Percentiles rank a stretch among this genome's conserved stretches.
phyloP scores from a whole-genome alignment of 2,888 invertebrate species.

The Pachydiplax longipennis region DNA sequence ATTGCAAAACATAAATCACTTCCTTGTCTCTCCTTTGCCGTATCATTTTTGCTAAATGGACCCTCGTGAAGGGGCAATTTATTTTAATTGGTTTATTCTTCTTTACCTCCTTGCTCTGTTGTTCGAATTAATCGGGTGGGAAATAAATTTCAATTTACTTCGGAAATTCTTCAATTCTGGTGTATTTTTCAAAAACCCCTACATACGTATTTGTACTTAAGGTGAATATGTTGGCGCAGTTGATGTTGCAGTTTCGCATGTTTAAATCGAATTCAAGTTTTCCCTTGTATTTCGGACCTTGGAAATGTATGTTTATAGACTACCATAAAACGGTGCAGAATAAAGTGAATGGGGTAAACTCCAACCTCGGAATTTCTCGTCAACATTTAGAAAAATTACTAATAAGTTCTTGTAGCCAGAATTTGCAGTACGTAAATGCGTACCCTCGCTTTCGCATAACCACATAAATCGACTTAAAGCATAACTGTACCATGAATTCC shows the following conservation, averaged over 20 bases:
- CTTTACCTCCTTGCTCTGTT: not conserved
- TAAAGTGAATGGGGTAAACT: not conserved
- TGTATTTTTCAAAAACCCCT: not conserved
- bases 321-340: no score
- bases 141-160: not conserved
- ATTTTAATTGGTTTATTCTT: not conserved
- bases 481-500: not conserved
- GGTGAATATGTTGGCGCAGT: no score
- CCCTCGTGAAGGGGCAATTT: not conserved
- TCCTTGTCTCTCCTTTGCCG: not conserved
- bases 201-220: no score
- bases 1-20: not conserved
- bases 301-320: not conserved
- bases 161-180: not conserved
- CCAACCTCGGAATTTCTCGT: not conserved
- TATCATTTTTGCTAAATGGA: not conserved
- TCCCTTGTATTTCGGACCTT: not conserved
- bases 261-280: not conserved
- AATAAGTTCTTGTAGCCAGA: not conserved
- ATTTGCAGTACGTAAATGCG: not conserved
- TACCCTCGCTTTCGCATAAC: not conserved
- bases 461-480: not conserved
- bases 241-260: not conserved
- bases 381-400: not conserved
- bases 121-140: not conserved